phyloP scores from a whole-genome alignment of 2,113 vertebrate species.

The Empidonax traillii region DNA sequence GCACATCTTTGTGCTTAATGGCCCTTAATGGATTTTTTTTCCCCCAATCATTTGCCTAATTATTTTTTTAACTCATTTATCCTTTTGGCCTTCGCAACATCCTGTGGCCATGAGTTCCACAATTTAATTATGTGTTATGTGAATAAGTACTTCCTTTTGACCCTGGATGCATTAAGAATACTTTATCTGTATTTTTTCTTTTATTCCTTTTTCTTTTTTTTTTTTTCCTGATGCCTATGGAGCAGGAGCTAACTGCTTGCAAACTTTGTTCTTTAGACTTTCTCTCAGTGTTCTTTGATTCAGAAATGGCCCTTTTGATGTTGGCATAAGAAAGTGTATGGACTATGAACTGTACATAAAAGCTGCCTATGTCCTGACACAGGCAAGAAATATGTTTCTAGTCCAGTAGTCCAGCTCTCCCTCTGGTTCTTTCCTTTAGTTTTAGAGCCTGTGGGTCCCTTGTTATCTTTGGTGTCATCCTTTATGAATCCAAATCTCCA shows the following conservation, averaged over 20 bases:
- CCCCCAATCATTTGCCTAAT: slow-evolving; percentile 56
- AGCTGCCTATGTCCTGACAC: not conserved
- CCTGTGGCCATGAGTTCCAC: slow-evolving; percentile 31
- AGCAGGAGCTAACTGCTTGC: not conserved
- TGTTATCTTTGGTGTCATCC: not conserved
- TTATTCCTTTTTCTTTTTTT: not conserved
- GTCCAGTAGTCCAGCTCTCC: not conserved
- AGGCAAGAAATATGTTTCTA: not conserved
- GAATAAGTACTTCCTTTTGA: slow-evolving; percentile 67
- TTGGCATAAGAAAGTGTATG: not conserved
- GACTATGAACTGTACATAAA: not conserved
- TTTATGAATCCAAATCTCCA: not conserved
- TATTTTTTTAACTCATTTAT: slow-evolving; percentile 66
- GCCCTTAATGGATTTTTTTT: slow-evolving; percentile 51
- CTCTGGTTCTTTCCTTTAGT: not conserved
- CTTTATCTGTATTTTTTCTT: not conserved
- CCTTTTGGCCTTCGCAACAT: slow-evolving; percentile 57
- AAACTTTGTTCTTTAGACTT: not conserved
- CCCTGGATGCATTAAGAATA: slow-evolving; percentile 52
- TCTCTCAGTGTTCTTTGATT: not conserved
- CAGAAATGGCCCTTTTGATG: slow-evolving; percentile 1
- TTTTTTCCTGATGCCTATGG: not conserved
- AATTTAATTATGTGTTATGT: slow-evolving; percentile 57
- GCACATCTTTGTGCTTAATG: slow-evolving; percentile 52
- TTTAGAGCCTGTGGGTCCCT: not conserved